Base-by-base conservation (phyloP, 2,113 vertebrate species). In the Erythrocercus mccallii region DNA sequence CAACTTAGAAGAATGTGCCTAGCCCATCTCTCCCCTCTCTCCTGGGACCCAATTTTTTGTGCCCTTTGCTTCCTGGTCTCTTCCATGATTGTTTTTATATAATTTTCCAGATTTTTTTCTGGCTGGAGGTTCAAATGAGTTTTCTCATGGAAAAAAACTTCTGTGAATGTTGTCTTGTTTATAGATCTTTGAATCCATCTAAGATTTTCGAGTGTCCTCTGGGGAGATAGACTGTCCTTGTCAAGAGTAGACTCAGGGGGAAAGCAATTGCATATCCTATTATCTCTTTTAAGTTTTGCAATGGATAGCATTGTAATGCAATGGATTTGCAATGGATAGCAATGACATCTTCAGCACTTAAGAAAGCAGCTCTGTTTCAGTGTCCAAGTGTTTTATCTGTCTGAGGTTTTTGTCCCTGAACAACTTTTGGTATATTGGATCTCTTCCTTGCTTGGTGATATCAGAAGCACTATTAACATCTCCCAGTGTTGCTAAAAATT, bases 131-230 rank as follows among this genome's bases (percentile, higher is more conserved):
- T 70, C 33, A 80, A 85, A 51, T 0, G 2, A 19, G 4, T 79
- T 81, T 87, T 68, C 40, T 79, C 18, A 62, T 24, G 1, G 5
- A 73, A 81, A 66, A 33, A 9, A 47, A 6, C 3, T 48, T 64
- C n/a, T 37, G 17, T 35, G 56, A 60, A 25, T 2, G 3, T 50
- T 70, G 18, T 38, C 18, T 58, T 68, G 35, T 74, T 92, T 84
- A 5, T 8, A 20, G 56, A 84, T 11, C 37, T 87, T 51, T 72
- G 61, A 84, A 84, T 28, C 31, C 37, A n/a, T 23, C n/a, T 56
- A 37, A 84, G n/a, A 10, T 69, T 84, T 74, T 23, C 37, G 61
- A 71, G 28, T 11, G 11, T 2, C 19, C 18, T 0, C 0, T 23
- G 18, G 24, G 19, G 25, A 42, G 11, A 7, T 44, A 15, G 35